Evolutionary conservation across 2,113 vertebrate species (phyloP).

Genomic region (Cynoglossus semilaevis): DNA sequence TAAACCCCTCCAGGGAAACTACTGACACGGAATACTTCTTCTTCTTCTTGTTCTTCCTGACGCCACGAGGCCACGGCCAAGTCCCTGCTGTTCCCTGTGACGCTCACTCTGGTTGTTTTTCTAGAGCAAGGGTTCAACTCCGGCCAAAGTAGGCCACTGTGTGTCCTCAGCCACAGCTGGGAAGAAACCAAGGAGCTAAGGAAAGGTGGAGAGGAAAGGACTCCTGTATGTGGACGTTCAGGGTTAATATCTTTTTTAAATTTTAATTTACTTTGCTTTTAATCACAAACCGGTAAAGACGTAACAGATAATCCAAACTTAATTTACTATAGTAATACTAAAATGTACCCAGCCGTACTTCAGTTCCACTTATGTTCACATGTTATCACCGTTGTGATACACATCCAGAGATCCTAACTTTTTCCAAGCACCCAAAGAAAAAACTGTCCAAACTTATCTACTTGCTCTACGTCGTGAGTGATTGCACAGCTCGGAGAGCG

Average conservation of each 20-base stretch:
- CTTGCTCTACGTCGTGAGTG: constrained; percentile 1
- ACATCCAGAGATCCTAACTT: background rate
- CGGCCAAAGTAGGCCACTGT: constrained; percentile 35
- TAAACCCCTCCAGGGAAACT: constrained; percentile 11
- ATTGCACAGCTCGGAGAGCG: background rate
- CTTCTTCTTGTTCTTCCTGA: constrained; percentile 23
- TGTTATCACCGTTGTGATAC: no score
- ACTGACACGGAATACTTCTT: constrained; percentile 31
- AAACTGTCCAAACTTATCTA: constrained; percentile 2
- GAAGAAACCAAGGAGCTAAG: background rate
- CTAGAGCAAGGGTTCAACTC: constrained; percentile 7
- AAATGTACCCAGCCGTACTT: no score
- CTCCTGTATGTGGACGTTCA: background rate
- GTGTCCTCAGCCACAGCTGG: constrained; percentile 25
- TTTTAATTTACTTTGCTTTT: no score
- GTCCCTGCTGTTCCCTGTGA: constrained; percentile 5
- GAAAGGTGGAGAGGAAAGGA: background rate
- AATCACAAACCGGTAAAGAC: no score
- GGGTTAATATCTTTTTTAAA: background rate
- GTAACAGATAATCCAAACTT: no score
- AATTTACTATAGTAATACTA: no score
- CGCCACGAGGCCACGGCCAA: constrained; percentile 13
- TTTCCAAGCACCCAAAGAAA: background rate
- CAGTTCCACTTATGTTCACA: no score
- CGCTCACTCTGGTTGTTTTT: constrained; percentile 11